Percentiles rank a stretch among this genome's conserved stretches.
Conservation (phyloP, 2,113 vertebrate species). For the Chionodraco myersi region DNA sequence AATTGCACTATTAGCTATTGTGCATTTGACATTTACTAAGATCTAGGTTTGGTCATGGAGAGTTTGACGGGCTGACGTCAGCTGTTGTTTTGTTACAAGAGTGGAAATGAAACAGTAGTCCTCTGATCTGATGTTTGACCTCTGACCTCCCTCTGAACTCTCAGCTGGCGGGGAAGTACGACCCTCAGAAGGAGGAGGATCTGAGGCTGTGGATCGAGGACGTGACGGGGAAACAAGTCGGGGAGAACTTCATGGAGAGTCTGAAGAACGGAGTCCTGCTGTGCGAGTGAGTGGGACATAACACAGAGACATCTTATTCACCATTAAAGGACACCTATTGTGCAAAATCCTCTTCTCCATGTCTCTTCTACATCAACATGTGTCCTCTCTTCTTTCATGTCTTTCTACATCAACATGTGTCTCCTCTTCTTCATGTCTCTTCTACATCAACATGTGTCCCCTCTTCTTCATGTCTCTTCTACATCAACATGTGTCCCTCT, state of each 20-base stretch:
- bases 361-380: too few relatives aligned
- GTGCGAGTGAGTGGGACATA: constrained; percentile 88
- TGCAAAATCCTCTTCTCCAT: too few relatives aligned
- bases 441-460: too few relatives aligned
- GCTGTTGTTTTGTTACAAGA: background rate
- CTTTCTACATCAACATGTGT: too few relatives aligned
- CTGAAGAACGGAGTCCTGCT: constrained; percentile 92
- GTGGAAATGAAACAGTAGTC: background rate
- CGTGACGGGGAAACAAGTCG: constrained; percentile 86
- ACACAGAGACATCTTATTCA: background rate
- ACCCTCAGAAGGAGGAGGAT: constrained; percentile 90
- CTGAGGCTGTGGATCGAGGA: constrained; percentile 92
- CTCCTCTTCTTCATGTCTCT: too few relatives aligned
- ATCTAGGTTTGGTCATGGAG: too few relatives aligned
- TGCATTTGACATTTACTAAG: background rate
- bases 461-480: too few relatives aligned
- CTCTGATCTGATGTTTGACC: background rate
- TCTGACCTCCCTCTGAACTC: constrained; percentile 33
- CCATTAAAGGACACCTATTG: too few relatives aligned
- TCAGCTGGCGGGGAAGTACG: constrained; percentile 94
- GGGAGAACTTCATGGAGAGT: constrained; percentile 92
- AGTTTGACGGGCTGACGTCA: background rate
- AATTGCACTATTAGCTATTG: too few relatives aligned
- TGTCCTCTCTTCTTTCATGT: too few relatives aligned
- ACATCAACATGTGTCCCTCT: too few relatives aligned